phyloP scores from a whole-genome alignment of 2,797 vertebrate genomes.

The Acrossocheilus fasciatus region DNA sequence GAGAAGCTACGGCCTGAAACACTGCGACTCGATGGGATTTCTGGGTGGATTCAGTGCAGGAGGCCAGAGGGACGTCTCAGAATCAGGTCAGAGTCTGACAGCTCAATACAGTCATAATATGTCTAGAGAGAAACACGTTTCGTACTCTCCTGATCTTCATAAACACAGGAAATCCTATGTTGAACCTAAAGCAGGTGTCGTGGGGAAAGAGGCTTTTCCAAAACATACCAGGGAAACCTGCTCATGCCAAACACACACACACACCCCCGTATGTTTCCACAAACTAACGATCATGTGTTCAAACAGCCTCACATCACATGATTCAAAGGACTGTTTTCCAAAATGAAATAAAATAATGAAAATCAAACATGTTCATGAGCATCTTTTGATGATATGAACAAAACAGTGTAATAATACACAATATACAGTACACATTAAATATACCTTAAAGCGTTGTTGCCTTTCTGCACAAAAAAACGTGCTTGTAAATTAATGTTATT shows the following conservation, averaged over 20 bases:
- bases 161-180: conserved; percentile 25
- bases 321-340: neutral
- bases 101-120: neutral
- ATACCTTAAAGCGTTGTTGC: too few relatives aligned
- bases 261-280: neutral
- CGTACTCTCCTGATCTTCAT: conserved; percentile 1
- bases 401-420: neutral
- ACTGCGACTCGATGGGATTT: neutral
- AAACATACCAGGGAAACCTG: conserved; percentile 18
- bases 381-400: neutral
- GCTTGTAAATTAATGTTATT: too few relatives aligned
- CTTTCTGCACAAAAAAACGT: too few relatives aligned
- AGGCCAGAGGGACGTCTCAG: neutral
- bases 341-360: neutral
- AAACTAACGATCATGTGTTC: neutral
- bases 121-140: neutral
- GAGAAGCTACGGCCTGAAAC: too few relatives aligned
- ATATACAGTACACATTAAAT: too few relatives aligned
- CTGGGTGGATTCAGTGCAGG: neutral
- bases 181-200: conserved; percentile 19
- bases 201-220: conserved; percentile 21
- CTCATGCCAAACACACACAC: neutral
- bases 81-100: neutral
- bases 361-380: neutral
- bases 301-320: neutral